Conservation (phyloP, 2,888 invertebrate genomes). For the Malthinus seriepunctatus region DNA sequence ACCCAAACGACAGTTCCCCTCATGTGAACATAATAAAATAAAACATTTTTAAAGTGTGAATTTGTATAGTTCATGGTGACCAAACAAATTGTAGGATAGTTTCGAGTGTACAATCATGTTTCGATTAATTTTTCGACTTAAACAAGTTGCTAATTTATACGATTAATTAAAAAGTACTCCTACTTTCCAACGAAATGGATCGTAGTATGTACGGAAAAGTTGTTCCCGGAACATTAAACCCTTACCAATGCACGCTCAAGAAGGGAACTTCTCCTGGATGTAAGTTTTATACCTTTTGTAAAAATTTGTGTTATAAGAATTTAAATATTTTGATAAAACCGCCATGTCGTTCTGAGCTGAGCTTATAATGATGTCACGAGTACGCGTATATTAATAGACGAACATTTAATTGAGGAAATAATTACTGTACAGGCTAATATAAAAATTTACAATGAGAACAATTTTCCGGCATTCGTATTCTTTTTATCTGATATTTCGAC, state of each 20-base stretch:
- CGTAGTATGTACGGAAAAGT: conserved; percentile 90
- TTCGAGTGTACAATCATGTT: not conserved
- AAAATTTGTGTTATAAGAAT: not conserved
- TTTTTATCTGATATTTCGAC: no score
- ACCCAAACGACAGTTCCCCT: conserved; percentile 41
- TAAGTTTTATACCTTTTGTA: conserved; percentile 59
- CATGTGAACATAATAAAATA: conserved; percentile 39
- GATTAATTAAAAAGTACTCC: not conserved
- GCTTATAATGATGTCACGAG: conserved; percentile 7
- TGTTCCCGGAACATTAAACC: conserved; percentile 81
- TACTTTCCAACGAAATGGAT: conserved; percentile 64
- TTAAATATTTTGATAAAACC: no score
- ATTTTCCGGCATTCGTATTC: no score
- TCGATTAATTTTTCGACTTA: not conserved
- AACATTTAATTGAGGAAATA: conserved; percentile 4
- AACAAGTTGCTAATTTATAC: not conserved
- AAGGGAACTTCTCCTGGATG: conserved; percentile 85
- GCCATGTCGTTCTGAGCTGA: no score
- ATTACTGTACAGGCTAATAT: not conserved
- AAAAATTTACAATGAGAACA: no score
- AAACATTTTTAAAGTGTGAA: conserved; percentile 40
- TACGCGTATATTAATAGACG: not conserved
- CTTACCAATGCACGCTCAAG: conserved; percentile 82
- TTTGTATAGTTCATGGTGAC: conserved; percentile 20
- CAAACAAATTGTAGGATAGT: not conserved